phyloP scores from a whole-genome alignment of 1,140 invertebrate genomes.

The Limonius californicus region DNA sequence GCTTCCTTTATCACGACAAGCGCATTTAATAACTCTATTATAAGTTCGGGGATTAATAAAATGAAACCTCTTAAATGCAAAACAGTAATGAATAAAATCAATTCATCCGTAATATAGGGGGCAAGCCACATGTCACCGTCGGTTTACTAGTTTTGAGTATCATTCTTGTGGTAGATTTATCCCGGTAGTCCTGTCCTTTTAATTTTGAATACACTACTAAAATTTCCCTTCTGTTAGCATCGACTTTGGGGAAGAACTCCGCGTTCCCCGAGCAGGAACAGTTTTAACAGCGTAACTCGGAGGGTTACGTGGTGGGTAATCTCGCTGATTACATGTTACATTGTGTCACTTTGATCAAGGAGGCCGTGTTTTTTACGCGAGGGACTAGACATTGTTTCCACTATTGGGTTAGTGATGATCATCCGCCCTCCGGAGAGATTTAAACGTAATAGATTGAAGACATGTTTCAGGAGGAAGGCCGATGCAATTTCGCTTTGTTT shows the following conservation, averaged over 20 bases:
- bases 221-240: conserved; percentile 7
- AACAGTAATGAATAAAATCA: conserved; percentile 21
- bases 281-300: conserved; percentile 11
- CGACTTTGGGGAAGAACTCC: neutral
- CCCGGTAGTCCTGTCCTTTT: conserved; percentile 23
- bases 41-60: too few relatives aligned
- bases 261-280: neutral
- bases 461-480: too few relatives aligned
- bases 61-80: conserved; percentile 25
- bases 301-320: conserved; percentile 29
- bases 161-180: conserved; percentile 28
- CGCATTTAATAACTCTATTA: too few relatives aligned
- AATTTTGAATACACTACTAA: conserved; percentile 31
- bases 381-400: conserved; percentile 37
- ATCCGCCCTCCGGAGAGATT: conserved; percentile 2
- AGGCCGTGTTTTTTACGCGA: conserved; percentile 38
- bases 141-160: conserved; percentile 27
- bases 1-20: too few relatives aligned
- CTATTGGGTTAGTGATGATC: conserved; percentile 17
- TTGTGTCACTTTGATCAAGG: conserved; percentile 39
- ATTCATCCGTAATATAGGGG: conserved; percentile 19
- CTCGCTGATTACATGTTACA: conserved; percentile 40
- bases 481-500: too few relatives aligned
- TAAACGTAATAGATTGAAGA: conserved; percentile 2
- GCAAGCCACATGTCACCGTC: conserved; percentile 29